A percentile compares a stretch with the other conserved stretches of the same genome.
Evolutionary conservation across 53 echinoderm and acorn worm species (phyloP).

Genomic region (Hippasteria phrygiana): DNA sequence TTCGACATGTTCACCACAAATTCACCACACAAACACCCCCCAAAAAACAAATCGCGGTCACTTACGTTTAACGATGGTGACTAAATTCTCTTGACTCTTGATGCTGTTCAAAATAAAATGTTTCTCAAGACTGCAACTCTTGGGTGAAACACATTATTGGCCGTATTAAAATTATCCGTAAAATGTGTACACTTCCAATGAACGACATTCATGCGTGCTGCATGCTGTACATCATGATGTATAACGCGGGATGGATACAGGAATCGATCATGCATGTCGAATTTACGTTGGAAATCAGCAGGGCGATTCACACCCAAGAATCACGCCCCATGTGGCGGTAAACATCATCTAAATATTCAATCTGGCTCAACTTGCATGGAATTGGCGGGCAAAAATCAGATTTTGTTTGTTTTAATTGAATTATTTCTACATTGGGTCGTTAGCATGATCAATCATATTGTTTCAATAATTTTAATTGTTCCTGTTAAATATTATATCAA

Average conservation of each 20-base stretch:
- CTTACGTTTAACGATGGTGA: too few species aligned
- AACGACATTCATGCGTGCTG: background rate
- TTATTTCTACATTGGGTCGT: background rate
- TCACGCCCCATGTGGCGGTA: constrained; percentile 32
- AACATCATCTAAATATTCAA: background rate
- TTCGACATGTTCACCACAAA: too few species aligned
- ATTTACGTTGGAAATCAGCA: constrained; percentile 32
- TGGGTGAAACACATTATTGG: too few species aligned
- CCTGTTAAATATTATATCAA: constrained; percentile 29
- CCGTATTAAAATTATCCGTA: too few species aligned
- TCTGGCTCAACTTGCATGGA: background rate
- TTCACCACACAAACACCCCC: too few species aligned
- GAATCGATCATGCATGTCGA: constrained; percentile 34
- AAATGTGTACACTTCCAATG: background rate
- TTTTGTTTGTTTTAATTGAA: background rate
- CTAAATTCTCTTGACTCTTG: too few species aligned
- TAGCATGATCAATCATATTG: background rate
- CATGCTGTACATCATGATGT: too few species aligned
- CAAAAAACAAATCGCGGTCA: too few species aligned
- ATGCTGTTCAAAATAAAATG: too few species aligned
- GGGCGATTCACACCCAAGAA: constrained; percentile 52
- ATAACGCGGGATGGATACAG: background rate
- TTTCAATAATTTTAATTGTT: background rate
- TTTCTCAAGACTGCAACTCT: too few species aligned
- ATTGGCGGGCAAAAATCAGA: background rate